Base-by-base conservation (phyloP, 2,888 invertebrate species). In the Diarsia rubi region DNA sequence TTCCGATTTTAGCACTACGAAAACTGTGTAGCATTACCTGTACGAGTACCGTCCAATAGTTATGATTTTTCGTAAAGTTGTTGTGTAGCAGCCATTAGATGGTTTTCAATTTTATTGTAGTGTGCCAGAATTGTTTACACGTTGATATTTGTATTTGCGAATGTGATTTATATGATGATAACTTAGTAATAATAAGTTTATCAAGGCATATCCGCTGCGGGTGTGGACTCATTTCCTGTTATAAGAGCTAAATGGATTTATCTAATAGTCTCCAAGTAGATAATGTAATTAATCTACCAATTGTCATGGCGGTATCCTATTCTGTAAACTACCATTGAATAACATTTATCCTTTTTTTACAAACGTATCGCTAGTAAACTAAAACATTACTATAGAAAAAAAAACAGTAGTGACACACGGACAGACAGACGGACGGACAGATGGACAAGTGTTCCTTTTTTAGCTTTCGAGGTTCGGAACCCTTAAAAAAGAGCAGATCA, bases 71-170 rank as follows among this genome's bases (percentile, higher is more conserved):
- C n/a, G n/a, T n/a, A n/a, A n/a, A n/a, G n/a, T n/a, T n/a, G n/a
- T n/a, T n/a, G n/a, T n/a, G n/a, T n/a, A n/a, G n/a, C n/a, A n/a
- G n/a, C n/a, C n/a, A n/a, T n/a, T n/a, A n/a, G n/a, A n/a, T n/a
- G n/a, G n/a, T n/a, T n/a, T n/a, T n/a, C n/a, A n/a, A n/a, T n/a
- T n/a, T n/a, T n/a, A n/a, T n/a, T 12, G 45, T 37, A n/a, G 9
- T 16, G 57, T 42, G 44, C 24, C 73, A 74, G 21, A 21, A 57
- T 74, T 75, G 75, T 75, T 75, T 57, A 75, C 65, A 52, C 16
- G 66, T 47, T 42, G 57, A 42, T n/a, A 37, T 68, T 68, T 44
- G 44, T 75, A 24, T 77, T 49, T 45, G 59, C 37, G 16, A 68
- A 77, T 69, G 14, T 31, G 14, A 11, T 49, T n/a, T n/a, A n/a